These are phyloP conservation scores for Pterocles gutturalis DNA, from an alignment of 2,113 vertebrate species.

Conservation along the genomic window DNA sequence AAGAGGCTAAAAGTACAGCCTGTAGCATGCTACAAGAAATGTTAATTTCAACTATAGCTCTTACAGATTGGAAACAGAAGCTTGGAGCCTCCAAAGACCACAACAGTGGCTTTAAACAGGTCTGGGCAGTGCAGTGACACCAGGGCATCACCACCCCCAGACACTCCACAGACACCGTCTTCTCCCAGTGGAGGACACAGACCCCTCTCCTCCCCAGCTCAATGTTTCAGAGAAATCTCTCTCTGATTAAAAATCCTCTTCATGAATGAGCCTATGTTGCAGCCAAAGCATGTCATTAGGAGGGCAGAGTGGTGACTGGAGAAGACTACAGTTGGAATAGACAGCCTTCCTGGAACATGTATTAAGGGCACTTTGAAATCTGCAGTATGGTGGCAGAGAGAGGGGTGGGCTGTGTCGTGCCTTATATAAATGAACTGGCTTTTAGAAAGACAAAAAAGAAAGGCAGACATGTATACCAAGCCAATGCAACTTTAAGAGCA, in stretches of 20 bases:
- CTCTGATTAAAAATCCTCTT: background rate
- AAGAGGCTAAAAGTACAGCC: background rate
- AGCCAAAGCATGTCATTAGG: background rate
- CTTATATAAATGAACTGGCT: background rate
- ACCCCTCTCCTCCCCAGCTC: background rate
- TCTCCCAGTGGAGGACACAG: background rate
- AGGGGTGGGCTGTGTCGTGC: background rate
- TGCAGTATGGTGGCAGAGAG: background rate
- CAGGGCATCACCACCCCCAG: background rate
- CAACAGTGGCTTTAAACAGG: background rate
- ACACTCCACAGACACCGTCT: too few relatives aligned
- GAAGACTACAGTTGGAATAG: background rate
- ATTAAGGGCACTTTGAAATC: background rate
- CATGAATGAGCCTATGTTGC: accelerated
- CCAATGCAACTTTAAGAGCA: background rate
- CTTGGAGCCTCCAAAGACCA: background rate
- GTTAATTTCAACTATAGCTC: background rate
- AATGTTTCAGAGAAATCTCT: background rate
- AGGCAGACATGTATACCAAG: background rate
- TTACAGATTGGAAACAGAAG: background rate
- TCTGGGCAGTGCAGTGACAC: background rate
- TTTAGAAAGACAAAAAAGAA: background rate
- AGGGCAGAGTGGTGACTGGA: background rate
- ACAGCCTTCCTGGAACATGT: background rate
- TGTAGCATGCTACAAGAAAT: accelerated